phyloP scores from a whole-genome alignment of 2,113 vertebrate genomes.

The Sinocyclocheilus anophthalmus region DNA sequence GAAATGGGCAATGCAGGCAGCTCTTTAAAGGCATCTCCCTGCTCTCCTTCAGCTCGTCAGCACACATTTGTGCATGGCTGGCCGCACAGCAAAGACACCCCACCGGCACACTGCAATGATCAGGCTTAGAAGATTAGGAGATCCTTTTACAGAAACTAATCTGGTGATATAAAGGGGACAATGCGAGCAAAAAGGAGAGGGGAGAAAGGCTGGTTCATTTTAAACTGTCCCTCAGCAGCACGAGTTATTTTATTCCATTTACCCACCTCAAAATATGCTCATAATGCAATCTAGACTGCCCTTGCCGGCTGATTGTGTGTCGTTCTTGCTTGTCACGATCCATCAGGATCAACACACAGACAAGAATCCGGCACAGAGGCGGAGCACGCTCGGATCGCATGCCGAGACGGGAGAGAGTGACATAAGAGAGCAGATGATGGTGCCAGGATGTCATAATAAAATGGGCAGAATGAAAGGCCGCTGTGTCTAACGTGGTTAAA shows the following conservation, averaged over 20 bases:
- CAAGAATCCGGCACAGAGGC: neutral
- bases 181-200: slow-evolving; percentile 56
- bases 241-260: slow-evolving; percentile 26
- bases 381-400: neutral
- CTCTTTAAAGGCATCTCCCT: slow-evolving; percentile 33
- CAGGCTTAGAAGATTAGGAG: slow-evolving; percentile 75
- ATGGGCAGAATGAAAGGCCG: slow-evolving; percentile 51
- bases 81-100: slow-evolving; percentile 74
- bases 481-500: slow-evolving; percentile 65
- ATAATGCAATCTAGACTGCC: slow-evolving; percentile 34
- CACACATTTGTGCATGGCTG: slow-evolving; percentile 73
- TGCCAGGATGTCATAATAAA: slow-evolving; percentile 62
- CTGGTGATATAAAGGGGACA: slow-evolving; percentile 75
- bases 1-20: slow-evolving; percentile 47
- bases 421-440: slow-evolving; percentile 32
- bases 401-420: neutral
- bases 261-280: slow-evolving; percentile 26
- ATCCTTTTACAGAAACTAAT: slow-evolving; percentile 73
- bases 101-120: slow-evolving; percentile 72
- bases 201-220: slow-evolving; percentile 62
- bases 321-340: slow-evolving; percentile 34
- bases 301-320: slow-evolving; percentile 42
- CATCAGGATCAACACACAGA: slow-evolving; percentile 43
- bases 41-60: slow-evolving; percentile 55
- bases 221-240: slow-evolving; percentile 57